Percentiles rank a stretch among this genome's conserved stretches.
These are phyloP conservation scores for Varanus komodoensis DNA, from an alignment of 2,113 vertebrate species.

Conservation along the genomic window DNA sequence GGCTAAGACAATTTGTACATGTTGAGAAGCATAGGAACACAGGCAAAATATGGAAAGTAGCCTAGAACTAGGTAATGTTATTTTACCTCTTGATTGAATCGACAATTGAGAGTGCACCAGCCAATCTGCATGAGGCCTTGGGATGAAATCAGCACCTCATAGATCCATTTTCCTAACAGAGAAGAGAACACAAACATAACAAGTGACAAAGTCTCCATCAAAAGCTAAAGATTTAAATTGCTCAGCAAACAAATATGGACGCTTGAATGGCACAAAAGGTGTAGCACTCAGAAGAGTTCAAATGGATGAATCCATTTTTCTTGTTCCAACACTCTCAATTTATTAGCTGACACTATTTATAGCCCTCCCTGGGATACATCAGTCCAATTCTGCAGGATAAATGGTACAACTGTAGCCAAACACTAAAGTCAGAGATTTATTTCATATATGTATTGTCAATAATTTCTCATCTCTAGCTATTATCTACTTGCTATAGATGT, in stretches of 20 bases:
- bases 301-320: slow-evolving; percentile 1
- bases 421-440: neutral
- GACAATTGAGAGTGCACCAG: slow-evolving; percentile 97
- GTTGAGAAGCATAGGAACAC: neutral
- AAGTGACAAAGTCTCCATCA: neutral
- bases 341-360: neutral
- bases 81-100: slow-evolving; percentile 97
- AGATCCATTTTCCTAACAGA: slow-evolving; percentile 94
- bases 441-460: neutral
- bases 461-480: neutral
- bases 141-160: slow-evolving; percentile 98
- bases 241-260: neutral
- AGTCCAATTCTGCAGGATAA: neutral
- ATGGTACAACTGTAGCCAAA: neutral
- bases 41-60: neutral
- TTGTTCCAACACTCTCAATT: neutral
- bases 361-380: neutral
- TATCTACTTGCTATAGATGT: neutral
- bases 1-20: neutral
- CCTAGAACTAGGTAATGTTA: neutral
- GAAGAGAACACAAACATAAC: neutral
- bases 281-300: neutral
- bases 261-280: neutral
- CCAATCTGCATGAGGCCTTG: slow-evolving; percentile 99
- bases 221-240: neutral